Base-by-base conservation (phyloP, 2,888 invertebrate species). In the Amorpha juglandis region DNA sequence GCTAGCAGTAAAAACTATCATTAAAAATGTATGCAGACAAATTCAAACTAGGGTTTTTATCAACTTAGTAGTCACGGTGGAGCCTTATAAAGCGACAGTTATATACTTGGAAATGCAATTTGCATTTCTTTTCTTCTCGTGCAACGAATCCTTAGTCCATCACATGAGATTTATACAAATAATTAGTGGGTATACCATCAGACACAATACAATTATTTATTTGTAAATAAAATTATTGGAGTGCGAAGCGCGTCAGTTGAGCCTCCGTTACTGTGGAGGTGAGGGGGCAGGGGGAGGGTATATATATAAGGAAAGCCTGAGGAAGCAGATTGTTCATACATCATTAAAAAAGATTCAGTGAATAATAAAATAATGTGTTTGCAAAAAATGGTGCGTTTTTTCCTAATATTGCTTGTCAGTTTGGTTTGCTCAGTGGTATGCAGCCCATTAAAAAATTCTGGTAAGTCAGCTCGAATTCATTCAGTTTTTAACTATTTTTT, bases 401-500 rank as follows among this genome's bases (percentile, higher is more conserved):
- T n/a, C n/a, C n/a, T 72, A n/a, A 7, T 83, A 8, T 14, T 87
- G 12, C 38, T 88, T n/a, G 65, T 82, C 9, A 68, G 73, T 27
- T 63, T 79, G 50, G 64, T 78, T 2, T 74, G 78, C 69, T 73
- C 67, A 0, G 84, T 79, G 42, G 68, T 68, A 50, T 73, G 84
- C 62, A 76, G 79, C 45, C 87, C 90, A 2, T 63, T 87, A 68
- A 80, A 80, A 53, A 66, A 74, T 11, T 65, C 70, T 55, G 71
- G 69, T 47, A 74, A 27, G 27, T 27, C 1, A 27, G 27, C 27
- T 27, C 27, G 27, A 27, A 1, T 27, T 27, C n/a, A n/a, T n/a
- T n/a, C n/a, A n/a, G n/a, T n/a, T n/a, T n/a, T n/a, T n/a, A n/a
- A n/a, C n/a, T n/a, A n/a, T n/a, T n/a, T n/a, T n/a, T n/a, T n/a